Evolutionary conservation across 2,888 invertebrate genomes (phyloP), one percentile per base, ranked within the genome.

Genomic region (Pherbina coryleti): DNA sequence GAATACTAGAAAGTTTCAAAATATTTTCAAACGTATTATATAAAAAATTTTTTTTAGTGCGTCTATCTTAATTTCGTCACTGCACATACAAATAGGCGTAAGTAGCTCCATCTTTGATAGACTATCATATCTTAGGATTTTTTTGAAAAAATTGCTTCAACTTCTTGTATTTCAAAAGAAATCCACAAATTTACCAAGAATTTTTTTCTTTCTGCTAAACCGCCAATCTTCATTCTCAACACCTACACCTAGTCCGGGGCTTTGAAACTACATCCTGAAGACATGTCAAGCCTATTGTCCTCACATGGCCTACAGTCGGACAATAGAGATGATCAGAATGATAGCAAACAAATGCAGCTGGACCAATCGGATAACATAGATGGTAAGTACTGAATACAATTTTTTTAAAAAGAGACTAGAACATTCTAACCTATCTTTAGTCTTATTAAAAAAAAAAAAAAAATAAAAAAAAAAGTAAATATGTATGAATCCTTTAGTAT

Each of bases 321-420:
- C 78, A 91, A 92, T 84, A 84, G 94, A 92, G 87, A 92, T 88
- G 84, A 92, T 91, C 88, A 91, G 91, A 90, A 89, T 82, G 90
- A 90, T 83, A 84, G 85, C 80, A 89, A 90, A 79, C 89, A 92
- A 82, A 91, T 93, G 81, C 93, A 93, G 82, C 92, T 93, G 62
- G 94, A 94, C 89, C 93, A 93, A 86, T 92, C 93, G 81, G 94
- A 94, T 90, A 92, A 94, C 85, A 94, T 94, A 86, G 94, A 94
- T 90, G 94, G 94, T 94, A 91, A 94, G 94, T 91, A 83, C 82
- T 17, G 8, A 22, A 14, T 51, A 31, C 57, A 44, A 34, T 3
- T 17, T 8, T 9, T 22, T 2, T 9, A 19, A 19, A 19, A 55
- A 8, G 9, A 55, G 9, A 19, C 55, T 55, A 9, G 8, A n/a